phyloP scores from a whole-genome alignment of 2,888 invertebrate genomes.

The Lithophane semibrunnea region DNA sequence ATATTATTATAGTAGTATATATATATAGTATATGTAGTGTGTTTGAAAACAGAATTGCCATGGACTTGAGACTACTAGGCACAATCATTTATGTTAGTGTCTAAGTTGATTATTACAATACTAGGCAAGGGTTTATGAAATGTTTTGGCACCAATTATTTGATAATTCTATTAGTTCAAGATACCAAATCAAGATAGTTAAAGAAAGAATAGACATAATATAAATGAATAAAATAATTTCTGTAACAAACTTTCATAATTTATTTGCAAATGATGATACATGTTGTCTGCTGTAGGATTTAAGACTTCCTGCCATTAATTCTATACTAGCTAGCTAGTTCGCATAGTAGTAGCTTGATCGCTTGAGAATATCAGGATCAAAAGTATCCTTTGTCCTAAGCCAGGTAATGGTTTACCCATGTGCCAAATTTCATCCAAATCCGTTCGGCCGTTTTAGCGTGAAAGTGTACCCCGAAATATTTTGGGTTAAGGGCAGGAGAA shows the following conservation, averaged over 20 bases:
- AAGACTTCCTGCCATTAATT: conserved; percentile 9
- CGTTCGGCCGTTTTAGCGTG: too few species aligned
- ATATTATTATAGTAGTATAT: too few species aligned
- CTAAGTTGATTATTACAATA: background rate
- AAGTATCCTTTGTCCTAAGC: too few species aligned
- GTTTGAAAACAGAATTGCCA: conserved; percentile 5
- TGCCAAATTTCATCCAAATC: too few species aligned
- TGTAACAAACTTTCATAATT: background rate
- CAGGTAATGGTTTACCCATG: too few species aligned
- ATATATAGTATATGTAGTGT: too few species aligned
- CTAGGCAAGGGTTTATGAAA: background rate
- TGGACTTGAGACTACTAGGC: background rate
- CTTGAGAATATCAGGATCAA: too few species aligned
- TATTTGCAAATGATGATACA: background rate
- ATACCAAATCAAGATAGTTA: too few species aligned
- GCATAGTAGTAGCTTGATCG: too few species aligned
- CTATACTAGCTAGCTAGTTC: background rate
- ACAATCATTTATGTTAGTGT: too few species aligned
- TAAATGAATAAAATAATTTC: background rate
- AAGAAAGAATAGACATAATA: background rate
- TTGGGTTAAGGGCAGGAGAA: too few species aligned
- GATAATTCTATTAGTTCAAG: background rate
- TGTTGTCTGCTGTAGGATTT: conserved; percentile 6
- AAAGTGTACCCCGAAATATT: too few species aligned
- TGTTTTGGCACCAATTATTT: background rate